These are phyloP conservation scores for Scrobipalpa costella DNA, from an alignment of 2,888 invertebrate genomes.

Conservation along the genomic window DNA sequence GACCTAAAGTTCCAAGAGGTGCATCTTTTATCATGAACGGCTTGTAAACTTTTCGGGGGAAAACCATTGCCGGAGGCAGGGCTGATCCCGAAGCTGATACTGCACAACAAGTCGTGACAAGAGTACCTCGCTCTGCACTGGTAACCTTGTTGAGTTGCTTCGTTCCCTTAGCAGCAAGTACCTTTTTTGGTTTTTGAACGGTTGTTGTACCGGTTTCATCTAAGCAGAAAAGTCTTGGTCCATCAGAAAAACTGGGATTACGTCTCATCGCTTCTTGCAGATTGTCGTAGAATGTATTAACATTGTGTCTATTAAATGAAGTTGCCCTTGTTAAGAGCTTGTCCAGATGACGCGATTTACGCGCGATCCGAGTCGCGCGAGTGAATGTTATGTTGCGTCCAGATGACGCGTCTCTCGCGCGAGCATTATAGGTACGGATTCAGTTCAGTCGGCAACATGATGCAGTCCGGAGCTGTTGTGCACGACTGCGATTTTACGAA, in stretches of 20 bases:
- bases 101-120: constrained; percentile 43
- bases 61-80: constrained; percentile 47
- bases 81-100: constrained; percentile 41
- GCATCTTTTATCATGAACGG: too few species aligned
- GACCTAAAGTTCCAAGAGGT: constrained; percentile 46
- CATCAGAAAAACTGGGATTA: constrained; percentile 35
- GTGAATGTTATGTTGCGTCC: too few species aligned
- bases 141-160: constrained; percentile 45
- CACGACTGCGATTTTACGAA: too few species aligned
- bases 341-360: too few species aligned
- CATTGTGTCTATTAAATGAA: constrained; percentile 26
- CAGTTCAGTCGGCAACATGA: too few species aligned
- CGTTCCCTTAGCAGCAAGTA: constrained; percentile 38
- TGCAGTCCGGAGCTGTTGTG: too few species aligned
- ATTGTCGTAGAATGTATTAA: too few species aligned
- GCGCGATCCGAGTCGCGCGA: too few species aligned
- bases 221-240: constrained; percentile 34
- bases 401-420: too few species aligned
- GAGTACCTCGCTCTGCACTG: constrained; percentile 45
- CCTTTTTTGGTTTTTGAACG: constrained; percentile 37
- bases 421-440: too few species aligned
- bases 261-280: too few species aligned
- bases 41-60: constrained; percentile 46
- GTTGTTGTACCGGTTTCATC: constrained; percentile 39
- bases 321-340: constrained; percentile 26